phyloP scores from a whole-genome alignment of 2,113 vertebrate species.

The Nicator chloris region DNA sequence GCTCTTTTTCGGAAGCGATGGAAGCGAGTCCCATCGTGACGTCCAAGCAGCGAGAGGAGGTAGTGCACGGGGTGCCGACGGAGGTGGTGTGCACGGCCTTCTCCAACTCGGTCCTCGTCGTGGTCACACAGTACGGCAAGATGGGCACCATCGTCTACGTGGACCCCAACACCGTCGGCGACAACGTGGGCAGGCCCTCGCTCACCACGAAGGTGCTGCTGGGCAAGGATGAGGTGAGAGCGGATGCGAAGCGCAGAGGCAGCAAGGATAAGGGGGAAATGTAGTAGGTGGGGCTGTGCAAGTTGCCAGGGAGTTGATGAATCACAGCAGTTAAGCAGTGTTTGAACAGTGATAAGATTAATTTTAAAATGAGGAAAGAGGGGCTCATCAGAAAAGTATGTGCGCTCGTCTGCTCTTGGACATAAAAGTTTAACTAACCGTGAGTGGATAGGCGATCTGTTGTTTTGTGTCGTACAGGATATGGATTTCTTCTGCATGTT shows the following conservation, averaged over 20 bases:
- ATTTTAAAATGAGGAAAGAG: neutral
- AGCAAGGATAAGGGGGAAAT: neutral
- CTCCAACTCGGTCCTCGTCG: constrained; percentile 88
- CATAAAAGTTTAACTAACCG: neutral
- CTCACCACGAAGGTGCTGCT: constrained; percentile 89
- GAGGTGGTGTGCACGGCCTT: constrained; percentile 93
- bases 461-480: neutral
- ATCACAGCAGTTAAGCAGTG: neutral
- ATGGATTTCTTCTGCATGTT: neutral
- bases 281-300: neutral
- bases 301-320: neutral
- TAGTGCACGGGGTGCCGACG: constrained; percentile 82
- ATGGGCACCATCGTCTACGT: constrained; percentile 89
- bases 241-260: neutral
- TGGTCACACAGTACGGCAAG: constrained; percentile 94
- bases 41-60: constrained; percentile 79
- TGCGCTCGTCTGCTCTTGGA: neutral
- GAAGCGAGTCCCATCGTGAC: constrained; percentile 72
- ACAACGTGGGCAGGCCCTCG: constrained; percentile 77
- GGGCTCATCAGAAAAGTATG: neutral
- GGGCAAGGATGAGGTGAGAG: constrained; percentile 91
- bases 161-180: constrained; percentile 77
- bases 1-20: constrained; percentile 62
- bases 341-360: neutral
- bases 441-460: neutral